Evolutionary conservation across 1,140 invertebrate species (phyloP), one percentile per base, ranked within the genome.

Genomic region (Euura lappo): DNA sequence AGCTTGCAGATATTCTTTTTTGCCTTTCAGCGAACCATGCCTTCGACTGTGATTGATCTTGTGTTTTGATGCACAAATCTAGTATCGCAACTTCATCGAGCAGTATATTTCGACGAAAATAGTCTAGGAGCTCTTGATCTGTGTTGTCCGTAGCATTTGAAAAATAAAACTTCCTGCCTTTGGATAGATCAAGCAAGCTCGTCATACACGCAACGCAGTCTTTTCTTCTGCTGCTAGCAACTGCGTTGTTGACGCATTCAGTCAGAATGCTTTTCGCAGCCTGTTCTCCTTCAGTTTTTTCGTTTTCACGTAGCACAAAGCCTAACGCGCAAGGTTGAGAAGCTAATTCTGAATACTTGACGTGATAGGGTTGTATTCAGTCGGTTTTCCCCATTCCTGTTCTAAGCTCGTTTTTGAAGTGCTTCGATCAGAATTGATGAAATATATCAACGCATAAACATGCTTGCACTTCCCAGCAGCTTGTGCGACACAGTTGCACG

Each of bases 31-130:
- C 45, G 70, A 72, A 70, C 74, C 76, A 78, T 28, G 76, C 60
- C 65, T 44, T 44, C 70, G 72, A 76, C 71, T 71, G 68, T 7
- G 69, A 71, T 70, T 77, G 73, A 46, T 72, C 74, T 46, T 73
- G 71, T 75, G 79, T 79, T 66, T 68, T 8, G 11, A 69, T 10
- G 73, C 76, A 76, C 76, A 79, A 72, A 78, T 78, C 76, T 78
- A 81, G 71, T 73, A 78, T 83, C 72, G 76, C 78, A 77, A 79
- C 77, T 66, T 73, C 74, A 44, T 28, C 70, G 68, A 80, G 28
- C 28, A 28, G 1, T 28, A 28, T 28, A 28, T 28, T 28, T 28
- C 28, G 28, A 28, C 28, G 28, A 28, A 28, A 28, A 28, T 28
- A 28, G 0, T 28, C 28, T 28, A 28, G 28, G 1, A 28, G 28